These are phyloP conservation scores for Phainopepla nitens DNA, from an alignment of 2,113 vertebrate genomes.

Conservation along the genomic window DNA sequence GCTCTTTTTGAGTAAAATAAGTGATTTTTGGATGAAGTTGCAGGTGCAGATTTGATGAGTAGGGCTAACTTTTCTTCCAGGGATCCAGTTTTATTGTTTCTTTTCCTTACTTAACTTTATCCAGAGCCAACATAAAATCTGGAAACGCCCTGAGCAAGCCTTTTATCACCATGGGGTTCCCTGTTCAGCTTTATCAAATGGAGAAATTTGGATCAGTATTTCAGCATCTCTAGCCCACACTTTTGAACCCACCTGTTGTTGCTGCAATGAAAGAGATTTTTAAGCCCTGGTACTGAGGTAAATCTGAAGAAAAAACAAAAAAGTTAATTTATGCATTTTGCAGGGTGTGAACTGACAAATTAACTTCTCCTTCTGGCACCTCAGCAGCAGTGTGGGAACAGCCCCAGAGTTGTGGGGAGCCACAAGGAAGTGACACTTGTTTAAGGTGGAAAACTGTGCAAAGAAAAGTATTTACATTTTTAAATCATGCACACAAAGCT, in stretches of 20 bases:
- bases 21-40: not conserved
- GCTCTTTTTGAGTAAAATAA: not conserved
- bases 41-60: not conserved
- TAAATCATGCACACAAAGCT: not conserved
- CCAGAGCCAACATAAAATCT: not conserved
- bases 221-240: not conserved
- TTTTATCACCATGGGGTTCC: not conserved
- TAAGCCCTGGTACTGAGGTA: not conserved
- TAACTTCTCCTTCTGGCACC: not conserved
- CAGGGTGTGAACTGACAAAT: not conserved
- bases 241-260: not conserved
- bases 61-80: not conserved
- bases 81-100: not conserved
- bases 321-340: not conserved
- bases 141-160: not conserved
- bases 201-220: not conserved
- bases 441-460: not conserved
- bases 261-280: not conserved
- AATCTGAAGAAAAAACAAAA: not conserved
- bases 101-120: not conserved
- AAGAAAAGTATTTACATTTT: not conserved
- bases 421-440: not conserved
- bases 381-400: not conserved
- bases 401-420: not conserved
- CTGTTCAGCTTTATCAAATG: not conserved